Evolutionary conservation across 1,140 invertebrate genomes (phyloP).

Genomic region (Trypoxylus dichotomus): DNA sequence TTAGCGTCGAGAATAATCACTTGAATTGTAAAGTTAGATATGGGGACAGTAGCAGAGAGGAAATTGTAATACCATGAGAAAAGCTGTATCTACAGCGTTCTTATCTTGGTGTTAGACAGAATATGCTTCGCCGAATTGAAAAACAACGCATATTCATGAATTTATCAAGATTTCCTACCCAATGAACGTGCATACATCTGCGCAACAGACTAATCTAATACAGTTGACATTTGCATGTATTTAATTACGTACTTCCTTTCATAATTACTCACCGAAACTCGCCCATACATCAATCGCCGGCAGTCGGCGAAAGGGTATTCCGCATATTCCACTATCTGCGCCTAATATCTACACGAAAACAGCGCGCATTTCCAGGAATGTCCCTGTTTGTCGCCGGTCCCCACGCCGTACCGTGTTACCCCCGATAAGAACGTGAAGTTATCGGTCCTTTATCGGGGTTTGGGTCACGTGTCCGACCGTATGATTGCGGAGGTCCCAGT

Average conservation of each 20-base stretch:
- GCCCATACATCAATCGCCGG: background rate
- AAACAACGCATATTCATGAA: too few relatives aligned
- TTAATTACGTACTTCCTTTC: background rate
- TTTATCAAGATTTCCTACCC: too few relatives aligned
- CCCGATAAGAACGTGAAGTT: slow-evolving; percentile 22
- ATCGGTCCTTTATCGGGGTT: slow-evolving; percentile 18
- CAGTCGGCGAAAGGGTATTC: background rate
- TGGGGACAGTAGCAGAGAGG: too few relatives aligned
- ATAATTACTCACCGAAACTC: background rate
- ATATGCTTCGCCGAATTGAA: too few relatives aligned
- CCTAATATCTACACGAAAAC: background rate
- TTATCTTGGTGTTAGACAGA: too few relatives aligned
- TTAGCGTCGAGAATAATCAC: too few relatives aligned
- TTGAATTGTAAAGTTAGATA: too few relatives aligned
- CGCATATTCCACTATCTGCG: background rate
- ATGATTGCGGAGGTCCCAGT: slow-evolving; percentile 6
- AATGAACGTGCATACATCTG: too few relatives aligned
- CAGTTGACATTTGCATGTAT: background rate
- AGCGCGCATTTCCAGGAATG: background rate
- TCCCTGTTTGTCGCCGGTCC: background rate
- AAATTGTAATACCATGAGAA: too few relatives aligned
- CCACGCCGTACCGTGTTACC: too few relatives aligned
- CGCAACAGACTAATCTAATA: background rate
- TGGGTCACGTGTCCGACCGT: slow-evolving; percentile 18
- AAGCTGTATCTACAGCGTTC: too few relatives aligned